Base-by-base conservation (phyloP, 92 coral and sea anemone species). In the Palythoa grandis region DNA sequence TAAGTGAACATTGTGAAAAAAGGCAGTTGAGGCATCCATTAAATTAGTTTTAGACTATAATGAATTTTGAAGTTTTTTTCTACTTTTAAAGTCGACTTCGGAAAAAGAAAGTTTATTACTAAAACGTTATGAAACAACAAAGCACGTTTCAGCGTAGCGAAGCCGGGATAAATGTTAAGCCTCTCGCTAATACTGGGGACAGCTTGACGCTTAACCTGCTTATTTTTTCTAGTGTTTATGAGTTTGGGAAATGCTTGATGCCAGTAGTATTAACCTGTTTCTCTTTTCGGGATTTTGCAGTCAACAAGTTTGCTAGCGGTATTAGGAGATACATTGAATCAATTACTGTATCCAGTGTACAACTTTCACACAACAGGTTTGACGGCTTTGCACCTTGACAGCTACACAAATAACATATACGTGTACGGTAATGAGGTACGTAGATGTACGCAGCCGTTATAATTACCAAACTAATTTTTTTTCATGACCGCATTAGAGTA, bases 401-500 rank as follows among this genome's bases (percentile, higher is more conserved):
- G 88, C 52, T 88, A 90, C 82, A 89, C 93, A 15, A 90, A 88
- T 66, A 85, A 86, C 29, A 85, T 95, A 25, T 95, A 88, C 37
- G 97, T 89, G 43, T 95, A 90, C 76, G 99, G 99, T 84, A 90
- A 93, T 37, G 94, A 97, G 99, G 99, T 97, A 95, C 48, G 91
- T 40, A 3, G 50, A 43, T 43, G 50, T 43, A 43, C 6, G 50
- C 19, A n/a, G 69, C 69, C 35, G 35, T 63, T n/a, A 63, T 63
- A 63, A 63, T 23, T 63, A 63, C 11, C 61, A 56, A 2, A 8
- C 22, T n/a, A 9, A 63, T 63, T 63, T 22, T 24, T 61, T 63
- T 63, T 43, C 50, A 43, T 43, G 50, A 43, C 50, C 50, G 35
- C 35, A 43, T 43, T 43, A 3, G 50, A 43, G 50, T 43, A 43